These are phyloP conservation scores for Lethenteron reissneri DNA, from an alignment of 2,113 vertebrate genomes.

Conservation along the genomic window DNA sequence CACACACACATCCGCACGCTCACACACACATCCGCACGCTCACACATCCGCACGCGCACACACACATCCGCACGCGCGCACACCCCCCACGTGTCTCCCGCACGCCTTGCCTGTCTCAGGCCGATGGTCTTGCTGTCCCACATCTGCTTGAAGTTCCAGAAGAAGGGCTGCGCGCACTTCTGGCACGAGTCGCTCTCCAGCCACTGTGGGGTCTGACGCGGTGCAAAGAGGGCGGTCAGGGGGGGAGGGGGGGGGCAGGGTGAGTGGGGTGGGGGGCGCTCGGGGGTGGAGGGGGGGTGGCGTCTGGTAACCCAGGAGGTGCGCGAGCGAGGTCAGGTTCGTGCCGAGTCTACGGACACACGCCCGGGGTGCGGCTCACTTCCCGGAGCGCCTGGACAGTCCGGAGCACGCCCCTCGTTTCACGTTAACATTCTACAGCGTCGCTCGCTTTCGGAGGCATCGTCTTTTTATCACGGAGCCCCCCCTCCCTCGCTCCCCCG, in stretches of 20 bases:
- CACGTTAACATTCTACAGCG: too few relatives aligned
- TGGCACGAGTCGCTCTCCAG: constrained; percentile 94
- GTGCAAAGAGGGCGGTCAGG: background rate
- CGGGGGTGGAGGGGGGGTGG: background rate
- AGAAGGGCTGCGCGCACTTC: constrained; percentile 92
- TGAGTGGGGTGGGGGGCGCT: background rate
- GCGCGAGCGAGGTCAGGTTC: too few relatives aligned
- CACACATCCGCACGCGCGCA: background rate
- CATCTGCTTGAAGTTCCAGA: constrained; percentile 99
- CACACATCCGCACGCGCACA: background rate
- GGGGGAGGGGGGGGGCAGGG: background rate
- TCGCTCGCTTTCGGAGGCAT: too few relatives aligned
- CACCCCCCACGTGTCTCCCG: background rate
- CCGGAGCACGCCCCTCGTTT: too few relatives aligned
- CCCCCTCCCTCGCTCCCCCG: too few relatives aligned
- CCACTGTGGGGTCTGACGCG: constrained; percentile 70
- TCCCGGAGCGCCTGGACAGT: too few relatives aligned
- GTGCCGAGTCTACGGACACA: too few relatives aligned
- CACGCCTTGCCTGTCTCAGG: constrained; percentile 58
- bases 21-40: background rate
- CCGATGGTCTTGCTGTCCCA: constrained; percentile 98
- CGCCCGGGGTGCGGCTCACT: too few relatives aligned
- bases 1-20: background rate
- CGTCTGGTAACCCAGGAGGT: too few relatives aligned
- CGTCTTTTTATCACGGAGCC: too few relatives aligned